Conservation (phyloP, 2,797 vertebrate species). For the Acanthurus tractus region DNA sequence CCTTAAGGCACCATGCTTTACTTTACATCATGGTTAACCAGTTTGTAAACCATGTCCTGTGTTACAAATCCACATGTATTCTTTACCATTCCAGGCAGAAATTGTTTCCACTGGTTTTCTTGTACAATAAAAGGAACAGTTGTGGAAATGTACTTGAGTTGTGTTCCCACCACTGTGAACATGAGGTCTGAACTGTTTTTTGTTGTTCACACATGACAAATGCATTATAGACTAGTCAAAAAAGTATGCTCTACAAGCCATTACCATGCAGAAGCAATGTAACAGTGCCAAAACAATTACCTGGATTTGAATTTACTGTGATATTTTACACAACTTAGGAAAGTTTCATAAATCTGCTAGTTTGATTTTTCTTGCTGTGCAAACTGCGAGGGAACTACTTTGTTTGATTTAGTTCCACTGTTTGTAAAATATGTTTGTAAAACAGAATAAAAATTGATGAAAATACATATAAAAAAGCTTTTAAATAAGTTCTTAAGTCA, state of each 20-base stretch:
- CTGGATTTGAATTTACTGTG: not conserved
- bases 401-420: not conserved
- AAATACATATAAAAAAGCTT: no score
- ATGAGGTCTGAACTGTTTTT: not conserved
- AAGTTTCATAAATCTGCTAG: not conserved
- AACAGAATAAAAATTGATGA: no score
- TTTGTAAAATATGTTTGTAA: not conserved
- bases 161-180: not conserved
- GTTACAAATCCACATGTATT: not conserved
- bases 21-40: not conserved
- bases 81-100: not conserved
- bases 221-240: not conserved
- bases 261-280: not conserved
- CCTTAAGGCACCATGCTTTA: slow-evolving; percentile 5
- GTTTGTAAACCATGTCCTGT: not conserved
- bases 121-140: not conserved
- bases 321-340: not conserved
- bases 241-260: not conserved
- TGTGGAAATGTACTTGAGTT: not conserved
- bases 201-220: not conserved
- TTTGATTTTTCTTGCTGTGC: not conserved
- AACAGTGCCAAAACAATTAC: not conserved
- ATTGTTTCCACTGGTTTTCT: not conserved
- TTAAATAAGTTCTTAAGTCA: no score
- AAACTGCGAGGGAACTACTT: not conserved